Evolutionary conservation across 2,797 vertebrate species (phyloP).

Genomic region (Sorex maritimensis): DNA sequence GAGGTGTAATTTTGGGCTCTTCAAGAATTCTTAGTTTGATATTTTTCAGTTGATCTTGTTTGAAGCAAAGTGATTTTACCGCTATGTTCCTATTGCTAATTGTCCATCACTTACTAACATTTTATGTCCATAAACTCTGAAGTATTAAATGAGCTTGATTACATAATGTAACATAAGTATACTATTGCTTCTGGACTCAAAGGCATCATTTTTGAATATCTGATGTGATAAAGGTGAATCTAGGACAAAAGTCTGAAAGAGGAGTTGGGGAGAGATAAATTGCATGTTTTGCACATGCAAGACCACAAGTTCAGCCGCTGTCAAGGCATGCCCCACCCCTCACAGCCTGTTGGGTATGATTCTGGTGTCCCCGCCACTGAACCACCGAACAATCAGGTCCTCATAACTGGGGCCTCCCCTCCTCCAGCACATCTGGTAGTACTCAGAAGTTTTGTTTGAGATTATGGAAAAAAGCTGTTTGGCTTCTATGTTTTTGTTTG

Average conservation of each 20-base stretch:
- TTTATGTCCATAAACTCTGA: constrained; percentile 10
- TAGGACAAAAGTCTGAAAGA: not conserved
- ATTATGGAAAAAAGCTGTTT: not conserved
- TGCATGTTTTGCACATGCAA: not conserved
- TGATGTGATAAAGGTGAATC: not conserved
- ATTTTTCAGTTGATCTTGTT: constrained; percentile 35
- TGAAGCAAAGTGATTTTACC: constrained; percentile 53
- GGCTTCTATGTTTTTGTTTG: too few relatives aligned
- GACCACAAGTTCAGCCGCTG: not conserved
- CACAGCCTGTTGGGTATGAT: not conserved
- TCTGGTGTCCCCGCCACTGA: not conserved
- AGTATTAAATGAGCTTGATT: constrained; percentile 37
- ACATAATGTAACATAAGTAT: not conserved
- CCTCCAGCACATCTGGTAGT: not conserved
- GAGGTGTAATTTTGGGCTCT: not conserved
- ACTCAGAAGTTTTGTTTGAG: constrained; percentile 33
- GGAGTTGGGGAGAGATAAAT: not conserved
- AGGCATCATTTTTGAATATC: constrained; percentile 14
- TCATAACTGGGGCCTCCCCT: too few relatives aligned
- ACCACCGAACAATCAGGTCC: too few relatives aligned
- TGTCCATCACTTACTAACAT: constrained; percentile 25
- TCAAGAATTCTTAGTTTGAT: not conserved
- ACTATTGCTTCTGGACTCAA: not conserved
- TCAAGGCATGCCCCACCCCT: too few relatives aligned
- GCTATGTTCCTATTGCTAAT: constrained; percentile 12